A percentile compares a stretch with the other conserved stretches of the same genome.
These are phyloP conservation scores for Coenonympha glycerion DNA, from an alignment of 2,888 invertebrate species.

Conservation along the genomic window DNA sequence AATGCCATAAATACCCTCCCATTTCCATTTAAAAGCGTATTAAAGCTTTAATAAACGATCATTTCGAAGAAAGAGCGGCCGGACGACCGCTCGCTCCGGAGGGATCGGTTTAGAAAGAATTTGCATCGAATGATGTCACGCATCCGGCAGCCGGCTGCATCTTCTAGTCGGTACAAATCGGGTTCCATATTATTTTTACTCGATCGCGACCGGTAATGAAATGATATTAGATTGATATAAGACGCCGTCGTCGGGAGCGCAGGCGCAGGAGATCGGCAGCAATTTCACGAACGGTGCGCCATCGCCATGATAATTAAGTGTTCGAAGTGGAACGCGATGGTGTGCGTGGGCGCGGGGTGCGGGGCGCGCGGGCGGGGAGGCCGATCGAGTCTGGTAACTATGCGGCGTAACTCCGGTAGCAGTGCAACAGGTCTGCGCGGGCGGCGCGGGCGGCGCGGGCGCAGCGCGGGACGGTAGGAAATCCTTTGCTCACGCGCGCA, in stretches of 20 bases:
- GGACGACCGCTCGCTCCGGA: conserved; percentile 34
- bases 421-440: conserved; percentile 73
- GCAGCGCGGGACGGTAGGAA: conserved; percentile 67
- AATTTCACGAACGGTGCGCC: conserved; percentile 66
- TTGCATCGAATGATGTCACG: conserved; percentile 68
- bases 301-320: conserved; percentile 67
- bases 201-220: conserved; percentile 61
- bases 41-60: conserved; percentile 34
- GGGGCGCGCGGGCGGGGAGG: conserved; percentile 42
- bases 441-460: conserved; percentile 40
- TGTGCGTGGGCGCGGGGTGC: conserved; percentile 55
- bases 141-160: conserved; percentile 65
- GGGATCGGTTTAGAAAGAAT: conserved; percentile 46
- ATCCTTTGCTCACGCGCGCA: conserved; percentile 67
- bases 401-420: conserved; percentile 77
- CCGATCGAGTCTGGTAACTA: conserved; percentile 74
- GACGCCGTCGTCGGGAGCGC: conserved; percentile 63
- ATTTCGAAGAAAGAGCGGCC: conserved; percentile 40
- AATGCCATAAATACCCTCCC: conserved; percentile 27
- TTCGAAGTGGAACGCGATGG: conserved; percentile 51
- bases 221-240: conserved; percentile 66
- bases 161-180: conserved; percentile 56
- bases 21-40: conserved; percentile 29
- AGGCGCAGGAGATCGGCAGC: conserved; percentile 60
- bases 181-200: conserved; percentile 56